Conservation (phyloP, 2,797 vertebrate species). For the Clamator glandarius region DNA sequence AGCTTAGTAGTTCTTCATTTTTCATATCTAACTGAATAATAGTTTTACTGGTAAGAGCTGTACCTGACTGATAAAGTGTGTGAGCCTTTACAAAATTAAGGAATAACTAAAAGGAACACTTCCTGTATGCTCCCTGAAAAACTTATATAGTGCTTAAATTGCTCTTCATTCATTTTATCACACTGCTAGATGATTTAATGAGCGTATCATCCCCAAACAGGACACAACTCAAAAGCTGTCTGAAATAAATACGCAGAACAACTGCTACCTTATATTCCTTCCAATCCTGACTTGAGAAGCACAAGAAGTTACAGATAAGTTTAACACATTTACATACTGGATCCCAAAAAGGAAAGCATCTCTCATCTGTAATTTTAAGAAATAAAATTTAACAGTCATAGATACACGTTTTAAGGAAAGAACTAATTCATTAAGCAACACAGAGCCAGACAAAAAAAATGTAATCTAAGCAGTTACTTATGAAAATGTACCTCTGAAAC, state of each 20-base stretch:
- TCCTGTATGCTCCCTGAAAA: not conserved
- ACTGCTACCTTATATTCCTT: not conserved
- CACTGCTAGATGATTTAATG: not conserved
- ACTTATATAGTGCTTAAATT: not conserved
- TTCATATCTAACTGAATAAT: not conserved
- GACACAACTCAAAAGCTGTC: not conserved
- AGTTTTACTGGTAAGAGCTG: not conserved
- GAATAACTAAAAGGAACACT: not conserved
- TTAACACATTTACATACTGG: not conserved
- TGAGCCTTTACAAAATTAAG: not conserved
- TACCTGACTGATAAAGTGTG: not conserved
- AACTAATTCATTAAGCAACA: not conserved
- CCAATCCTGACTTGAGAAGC: not conserved
- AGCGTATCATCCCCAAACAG: not conserved
- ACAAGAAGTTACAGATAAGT: not conserved
- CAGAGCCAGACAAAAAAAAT: not conserved
- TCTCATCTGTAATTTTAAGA: not conserved
- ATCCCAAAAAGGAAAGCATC: not conserved
- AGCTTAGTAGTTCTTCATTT: not conserved
- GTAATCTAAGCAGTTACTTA: not conserved
- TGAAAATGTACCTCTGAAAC: not conserved
- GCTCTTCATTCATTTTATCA: not conserved
- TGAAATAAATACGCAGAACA: not conserved
- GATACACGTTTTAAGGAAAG: not conserved
- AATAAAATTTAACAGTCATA: not conserved